Percentiles rank a stretch among this genome's conserved stretches.
Conservation (phyloP, 1,140 invertebrate genomes). For the Drosophila takahashii region DNA sequence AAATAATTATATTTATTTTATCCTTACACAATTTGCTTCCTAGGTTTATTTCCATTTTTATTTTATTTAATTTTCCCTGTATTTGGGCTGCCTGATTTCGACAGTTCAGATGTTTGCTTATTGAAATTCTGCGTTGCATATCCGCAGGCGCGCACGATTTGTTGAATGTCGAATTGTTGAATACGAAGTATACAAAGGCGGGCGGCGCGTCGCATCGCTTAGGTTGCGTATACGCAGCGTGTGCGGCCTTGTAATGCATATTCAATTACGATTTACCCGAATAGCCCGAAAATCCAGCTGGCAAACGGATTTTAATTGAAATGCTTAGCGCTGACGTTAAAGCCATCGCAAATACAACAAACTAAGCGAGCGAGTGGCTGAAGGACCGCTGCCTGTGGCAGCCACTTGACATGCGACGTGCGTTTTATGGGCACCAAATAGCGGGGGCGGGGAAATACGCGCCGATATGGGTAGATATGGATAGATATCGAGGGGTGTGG, state of each 20-base stretch:
- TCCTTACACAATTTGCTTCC: too few relatives aligned
- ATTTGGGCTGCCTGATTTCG: not conserved
- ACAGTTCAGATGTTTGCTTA: conserved; percentile 68
- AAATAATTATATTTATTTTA: too few relatives aligned
- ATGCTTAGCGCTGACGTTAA: conserved; percentile 47
- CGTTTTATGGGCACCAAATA: conserved; percentile 46
- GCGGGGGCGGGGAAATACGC: not conserved
- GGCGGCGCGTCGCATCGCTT: conserved; percentile 9
- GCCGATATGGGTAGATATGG: conserved; percentile 3
- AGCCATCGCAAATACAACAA: conserved; percentile 53
- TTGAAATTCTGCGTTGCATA: conserved; percentile 81
- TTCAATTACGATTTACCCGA: conserved; percentile 55
- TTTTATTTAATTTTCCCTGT: conserved; percentile 1
- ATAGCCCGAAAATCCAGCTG: conserved; percentile 30
- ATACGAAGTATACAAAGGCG: conserved; percentile 18
- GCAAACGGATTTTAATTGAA: conserved; percentile 69
- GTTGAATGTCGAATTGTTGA: conserved; percentile 75
- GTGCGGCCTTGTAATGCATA: conserved; percentile 71
- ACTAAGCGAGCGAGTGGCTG: conserved; percentile 32
- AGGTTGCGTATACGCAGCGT: conserved; percentile 57
- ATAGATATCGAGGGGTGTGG: not conserved
- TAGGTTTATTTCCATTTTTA: too few relatives aligned
- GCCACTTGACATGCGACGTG: conserved; percentile 58
- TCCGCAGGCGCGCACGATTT: conserved; percentile 80
- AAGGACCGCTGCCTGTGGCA: conserved; percentile 32